These are phyloP conservation scores for Diachrysia chrysitis DNA, from an alignment of 2,888 invertebrate genomes.

Conservation along the genomic window DNA sequence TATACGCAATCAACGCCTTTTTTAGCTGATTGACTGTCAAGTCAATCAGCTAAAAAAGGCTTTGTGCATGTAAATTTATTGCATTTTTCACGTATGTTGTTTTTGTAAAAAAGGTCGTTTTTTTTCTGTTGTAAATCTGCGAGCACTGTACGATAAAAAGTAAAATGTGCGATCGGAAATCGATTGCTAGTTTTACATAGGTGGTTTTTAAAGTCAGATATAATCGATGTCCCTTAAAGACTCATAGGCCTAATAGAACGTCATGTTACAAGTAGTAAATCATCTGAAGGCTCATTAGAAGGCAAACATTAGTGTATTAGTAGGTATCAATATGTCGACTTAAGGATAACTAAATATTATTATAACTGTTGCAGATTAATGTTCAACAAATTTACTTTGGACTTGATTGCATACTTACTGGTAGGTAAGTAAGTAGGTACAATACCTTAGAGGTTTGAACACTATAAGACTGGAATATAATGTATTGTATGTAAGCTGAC, in stretches of 20 bases:
- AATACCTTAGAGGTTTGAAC: background rate
- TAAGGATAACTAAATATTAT: no score
- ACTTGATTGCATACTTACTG: background rate
- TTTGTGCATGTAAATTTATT: background rate
- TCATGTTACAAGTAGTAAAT: background rate
- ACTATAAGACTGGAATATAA: slow-evolving; percentile 20
- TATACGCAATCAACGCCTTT: no score
- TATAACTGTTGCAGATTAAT: no score
- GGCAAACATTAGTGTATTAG: no score
- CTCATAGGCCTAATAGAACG: background rate
- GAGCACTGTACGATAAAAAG: background rate
- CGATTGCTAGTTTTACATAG: background rate
- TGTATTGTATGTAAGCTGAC: slow-evolving; percentile 30
- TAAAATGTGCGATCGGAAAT: background rate
- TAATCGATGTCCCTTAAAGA: background rate
- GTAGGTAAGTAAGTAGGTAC: no score
- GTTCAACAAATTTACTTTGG: background rate
- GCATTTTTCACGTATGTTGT: background rate
- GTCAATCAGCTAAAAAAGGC: background rate
- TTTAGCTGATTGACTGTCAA: background rate
- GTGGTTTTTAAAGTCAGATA: background rate
- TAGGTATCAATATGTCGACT: no score
- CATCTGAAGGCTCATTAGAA: background rate
- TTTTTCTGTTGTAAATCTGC: background rate
- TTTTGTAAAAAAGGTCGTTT: background rate